Evolutionary conservation across 2,113 vertebrate genomes (phyloP), one percentile per base, ranked within the genome.

Genomic region (Chiloscyllium plagiosum): DNA sequence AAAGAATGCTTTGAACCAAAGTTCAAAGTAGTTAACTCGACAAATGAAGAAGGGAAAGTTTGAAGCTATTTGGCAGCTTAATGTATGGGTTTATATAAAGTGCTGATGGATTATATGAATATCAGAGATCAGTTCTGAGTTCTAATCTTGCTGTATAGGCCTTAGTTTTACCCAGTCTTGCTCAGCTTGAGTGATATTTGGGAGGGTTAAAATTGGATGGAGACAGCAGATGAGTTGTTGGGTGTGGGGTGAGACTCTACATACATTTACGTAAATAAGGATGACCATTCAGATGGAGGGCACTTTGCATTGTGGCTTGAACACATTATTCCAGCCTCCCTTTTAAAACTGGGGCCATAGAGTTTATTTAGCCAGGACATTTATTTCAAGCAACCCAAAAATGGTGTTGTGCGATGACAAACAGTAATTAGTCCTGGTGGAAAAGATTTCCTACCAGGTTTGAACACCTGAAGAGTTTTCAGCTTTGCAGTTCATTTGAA

Each of bases 1-100:
- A 68, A 93, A 93, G 61, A 93, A 66, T n/a, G 61, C 66, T 61
- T 93, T 93, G 61, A 93, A 37, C 61, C 80, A 22, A 93, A 93
- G 15, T 93, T 93, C 61, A 93, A 65, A 93, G 61, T 68, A 19
- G 61, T 37, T 42, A 33, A 66, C 19, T 93, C 33, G 7, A 93
- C 22, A 66, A 92, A 6, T 65, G 56, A 93, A 42, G 20, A 68
- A 93, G 89, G 17, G 5, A 93, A 66, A 93, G 8, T 68, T 20
- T 93, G 66, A 93, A 90, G 87, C 3, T 90, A 26, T 90, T 90
- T 90, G 87, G 13, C 87, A 65, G 52, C 87, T 90, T 65, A 13
- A 33, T 29, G 65, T 29, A 61, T 90, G 86, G 61, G 26, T 65
- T 61, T 92, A n/a, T 37, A 65, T 92, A 37, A 93, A 66, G n/a